phyloP scores from a whole-genome alignment of 2,113 vertebrate species.

The Mobula birostris region DNA sequence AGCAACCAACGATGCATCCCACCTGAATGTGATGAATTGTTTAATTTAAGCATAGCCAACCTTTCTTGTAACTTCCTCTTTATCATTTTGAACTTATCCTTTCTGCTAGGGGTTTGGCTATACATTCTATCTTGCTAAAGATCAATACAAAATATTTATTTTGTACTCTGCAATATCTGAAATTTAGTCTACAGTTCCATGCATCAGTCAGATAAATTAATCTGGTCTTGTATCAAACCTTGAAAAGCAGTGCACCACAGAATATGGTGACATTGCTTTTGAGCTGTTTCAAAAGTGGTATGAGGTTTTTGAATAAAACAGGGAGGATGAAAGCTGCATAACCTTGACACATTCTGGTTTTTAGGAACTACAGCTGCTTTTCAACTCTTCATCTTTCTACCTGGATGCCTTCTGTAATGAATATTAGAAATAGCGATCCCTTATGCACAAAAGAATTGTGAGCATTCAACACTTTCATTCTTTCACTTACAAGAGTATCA shows the following conservation, averaged over 20 bases:
- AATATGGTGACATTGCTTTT: not conserved
- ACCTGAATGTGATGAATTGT: too few relatives aligned
- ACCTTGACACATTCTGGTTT: not conserved
- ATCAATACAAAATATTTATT: too few relatives aligned
- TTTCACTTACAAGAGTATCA: not conserved
- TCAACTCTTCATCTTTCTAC: not conserved
- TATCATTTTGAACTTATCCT: too few relatives aligned
- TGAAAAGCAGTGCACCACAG: not conserved
- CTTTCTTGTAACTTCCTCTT: too few relatives aligned
- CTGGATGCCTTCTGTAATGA: not conserved
- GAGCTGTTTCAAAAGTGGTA: not conserved
- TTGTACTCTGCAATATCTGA: not conserved
- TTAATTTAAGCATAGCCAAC: too few relatives aligned
- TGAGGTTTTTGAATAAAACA: not conserved
- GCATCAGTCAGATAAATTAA: too few relatives aligned
- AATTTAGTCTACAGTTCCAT: not conserved
- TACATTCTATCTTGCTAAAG: too few relatives aligned
- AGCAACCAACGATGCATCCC: too few relatives aligned
- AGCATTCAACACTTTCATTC: not conserved
- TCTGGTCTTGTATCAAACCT: not conserved
- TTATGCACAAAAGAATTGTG: not conserved
- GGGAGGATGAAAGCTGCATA: not conserved
- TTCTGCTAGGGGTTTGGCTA: too few relatives aligned
- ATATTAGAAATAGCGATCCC: not conserved
- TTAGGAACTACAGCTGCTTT: not conserved